Base-by-base conservation (phyloP, 2,888 invertebrate genomes). In the Lucinisca nassula region DNA sequence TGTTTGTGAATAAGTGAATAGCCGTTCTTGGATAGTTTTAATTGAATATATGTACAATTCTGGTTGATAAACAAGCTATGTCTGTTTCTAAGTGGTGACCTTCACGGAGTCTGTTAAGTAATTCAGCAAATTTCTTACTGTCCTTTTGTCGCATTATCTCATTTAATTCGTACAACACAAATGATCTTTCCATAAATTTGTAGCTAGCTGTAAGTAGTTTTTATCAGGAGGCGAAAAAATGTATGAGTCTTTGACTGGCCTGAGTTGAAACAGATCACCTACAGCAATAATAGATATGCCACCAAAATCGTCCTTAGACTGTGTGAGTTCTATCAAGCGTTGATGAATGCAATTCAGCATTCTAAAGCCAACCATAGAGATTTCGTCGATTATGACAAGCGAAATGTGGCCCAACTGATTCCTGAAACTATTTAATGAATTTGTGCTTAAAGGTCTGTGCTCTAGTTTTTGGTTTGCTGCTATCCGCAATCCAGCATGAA, bases 141-240 rank as follows among this genome's bases (percentile, higher is more conserved):
- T 92, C 88, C 70, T 81, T 88, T 49, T 92, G 92, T 14, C 88
- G 45, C 90, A 92, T 91, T 17, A 90, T 90, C 75, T 85, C 49
- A 21, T 45, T 79, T 6, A 92, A 58, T 67, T 92, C 91, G 55
- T 40, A 67, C 75, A 91, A 72, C 14, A 12, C 70, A 92, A 85
- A 21, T 76, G 37, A n/a, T 85, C 77, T 76, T 77, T 35, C 92
- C 90, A 92, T 45, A 92, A 32, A 72, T 84, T 91, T 55, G 45
- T 77, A 35, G 88, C 90, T 35, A 90, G 49, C 3, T 83, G 82
- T 1, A 49, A 49, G 45, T 70, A 78, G 55, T 45, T 67, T 21
- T 30, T 21, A 45, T 37, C 35, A 37, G 27, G 74, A 81, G n/a
- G 82, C 58, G 30, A 73, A 70, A 87, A 90, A 10, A 90, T 75